Evolutionary conservation across 1,140 invertebrate species (phyloP).

Genomic region (Latrodectus geometricus): DNA sequence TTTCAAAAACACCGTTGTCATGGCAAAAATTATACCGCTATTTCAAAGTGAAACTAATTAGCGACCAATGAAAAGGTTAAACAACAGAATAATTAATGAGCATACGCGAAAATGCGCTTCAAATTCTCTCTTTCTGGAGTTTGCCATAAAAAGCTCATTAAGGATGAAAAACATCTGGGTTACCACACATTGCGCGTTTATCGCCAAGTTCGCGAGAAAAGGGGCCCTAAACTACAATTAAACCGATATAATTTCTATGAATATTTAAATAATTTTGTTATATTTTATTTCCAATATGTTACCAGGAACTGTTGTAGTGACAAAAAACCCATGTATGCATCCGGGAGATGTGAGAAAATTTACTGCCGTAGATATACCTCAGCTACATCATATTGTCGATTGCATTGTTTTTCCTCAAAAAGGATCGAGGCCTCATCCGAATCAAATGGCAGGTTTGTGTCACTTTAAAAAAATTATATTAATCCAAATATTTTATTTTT

Average conservation of each 20-base stretch:
- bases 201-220: not conserved
- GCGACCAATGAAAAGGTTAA: too few species aligned
- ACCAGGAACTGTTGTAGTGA: slow-evolving; percentile 65
- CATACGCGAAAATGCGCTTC: not conserved
- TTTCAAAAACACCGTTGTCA: too few species aligned
- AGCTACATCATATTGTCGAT: slow-evolving; percentile 65
- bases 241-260: not conserved
- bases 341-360: slow-evolving; percentile 69
- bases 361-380: slow-evolving; percentile 51
- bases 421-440: slow-evolving; percentile 68
- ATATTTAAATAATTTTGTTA: not conserved
- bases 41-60: too few species aligned
- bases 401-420: slow-evolving; percentile 69
- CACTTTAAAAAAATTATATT: not conserved
- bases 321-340: slow-evolving; percentile 68
- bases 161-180: too few species aligned
- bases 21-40: too few species aligned
- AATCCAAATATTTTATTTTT: not conserved
- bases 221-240: not conserved
- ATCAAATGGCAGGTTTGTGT: slow-evolving; percentile 69
- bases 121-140: too few species aligned
- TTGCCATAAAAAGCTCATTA: too few species aligned
- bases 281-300: not conserved
- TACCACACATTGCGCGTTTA: not conserved
- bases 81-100: too few species aligned